A percentile compares a stretch with the other conserved stretches of the same genome.
These are phyloP conservation scores for Acanthiza pusilla DNA, from an alignment of 2,797 vertebrate species.

Conservation along the genomic window DNA sequence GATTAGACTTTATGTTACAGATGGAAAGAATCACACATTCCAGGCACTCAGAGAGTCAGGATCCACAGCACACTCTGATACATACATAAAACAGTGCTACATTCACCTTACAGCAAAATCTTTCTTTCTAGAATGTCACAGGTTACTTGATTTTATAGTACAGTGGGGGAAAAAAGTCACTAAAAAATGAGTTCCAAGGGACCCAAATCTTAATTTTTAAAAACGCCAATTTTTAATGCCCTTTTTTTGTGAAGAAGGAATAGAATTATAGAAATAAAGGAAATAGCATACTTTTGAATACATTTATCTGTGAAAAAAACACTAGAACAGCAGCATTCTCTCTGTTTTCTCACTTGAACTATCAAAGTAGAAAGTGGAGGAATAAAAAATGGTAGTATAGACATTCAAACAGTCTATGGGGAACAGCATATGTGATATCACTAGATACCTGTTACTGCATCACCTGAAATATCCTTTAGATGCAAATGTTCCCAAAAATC, in stretches of 20 bases:
- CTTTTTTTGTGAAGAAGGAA: not conserved
- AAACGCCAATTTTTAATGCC: accelerated
- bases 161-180: accelerated
- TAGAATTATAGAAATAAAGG: not conserved
- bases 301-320: not conserved
- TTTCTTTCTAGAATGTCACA: not conserved
- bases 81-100: not conserved
- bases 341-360: not conserved
- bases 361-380: not conserved
- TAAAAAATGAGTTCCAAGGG: not conserved
- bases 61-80: not conserved
- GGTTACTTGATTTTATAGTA: not conserved
- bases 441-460: not conserved
- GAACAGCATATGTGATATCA: not conserved
- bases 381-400: not conserved
- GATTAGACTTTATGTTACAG: not conserved
- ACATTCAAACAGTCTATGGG: not conserved
- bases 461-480: not conserved
- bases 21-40: not conserved
- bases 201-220: not conserved
- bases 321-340: not conserved
- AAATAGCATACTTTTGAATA: not conserved
- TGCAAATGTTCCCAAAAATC: not conserved
- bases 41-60: not conserved
- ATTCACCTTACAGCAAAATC: not conserved